Base-by-base conservation (phyloP, 2,113 vertebrate genomes). In the Chloropsis cyanopogon region DNA sequence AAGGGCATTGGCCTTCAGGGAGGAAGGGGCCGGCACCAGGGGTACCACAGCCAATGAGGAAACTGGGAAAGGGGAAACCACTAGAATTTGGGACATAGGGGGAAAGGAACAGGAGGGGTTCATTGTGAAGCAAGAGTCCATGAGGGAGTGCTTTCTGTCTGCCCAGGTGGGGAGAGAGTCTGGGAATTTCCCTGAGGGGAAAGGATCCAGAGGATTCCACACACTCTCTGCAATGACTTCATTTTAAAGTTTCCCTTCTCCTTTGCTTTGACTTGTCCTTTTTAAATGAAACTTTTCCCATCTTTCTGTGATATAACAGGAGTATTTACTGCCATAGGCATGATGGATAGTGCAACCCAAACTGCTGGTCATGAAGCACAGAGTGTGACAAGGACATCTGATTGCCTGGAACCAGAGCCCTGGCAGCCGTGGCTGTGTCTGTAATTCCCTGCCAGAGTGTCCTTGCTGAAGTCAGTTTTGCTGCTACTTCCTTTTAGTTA, bases 341-440 rank as follows among this genome's bases (percentile, higher is more conserved):
- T 79, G 66, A 93, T 82, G 44, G 80, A 92, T 11, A 73, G 72
- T 23, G 33, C 47, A 83, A 63, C 46, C 21, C 53, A 49, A 79
- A 80, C 8, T 33, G 39, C 79, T 86, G 76, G 50, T 71, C 80
- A 90, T 78, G 60, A 83, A 90, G 60, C 23, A 70, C 15, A 56
- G 39, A 81, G 84, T 14, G 35, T 78, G 80, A 93, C 92, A 94
- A 94, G 91, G 92, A 78, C 72, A 88, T 54, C 64, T 77, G 80
- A 93, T 7, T 76, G 76, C 64, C 76, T 50, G 88, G 50, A 91
- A 49, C 22, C 66, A 81, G 41, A 92, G n/a, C 26, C 26, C 69
- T 64, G 81, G 80, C 54, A 91, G 76, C 59, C 0, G 0, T 77
- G 59, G 56, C 60, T n/a, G 26, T 19, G 33, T 39, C 76, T 86